Evolutionary conservation across 2,888 invertebrate species (phyloP).

Genomic region (Phortica magna): DNA sequence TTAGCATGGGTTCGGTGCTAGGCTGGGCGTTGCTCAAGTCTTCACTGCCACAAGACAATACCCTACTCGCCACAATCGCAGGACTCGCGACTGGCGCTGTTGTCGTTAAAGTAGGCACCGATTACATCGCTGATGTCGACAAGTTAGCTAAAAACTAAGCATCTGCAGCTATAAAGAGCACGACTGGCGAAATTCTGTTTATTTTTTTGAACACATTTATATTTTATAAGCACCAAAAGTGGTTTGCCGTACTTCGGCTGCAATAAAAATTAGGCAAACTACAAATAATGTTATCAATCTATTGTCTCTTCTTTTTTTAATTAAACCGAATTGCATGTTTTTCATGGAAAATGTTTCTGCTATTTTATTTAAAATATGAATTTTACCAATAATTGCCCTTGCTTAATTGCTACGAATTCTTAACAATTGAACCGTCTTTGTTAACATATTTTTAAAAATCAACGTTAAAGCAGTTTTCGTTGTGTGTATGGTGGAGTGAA

Average conservation of each 20-base stretch:
- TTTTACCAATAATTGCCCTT: slow-evolving; percentile 69
- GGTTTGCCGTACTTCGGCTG: neutral
- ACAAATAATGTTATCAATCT: no score
- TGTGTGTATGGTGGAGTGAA: neutral
- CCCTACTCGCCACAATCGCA: slow-evolving; percentile 68
- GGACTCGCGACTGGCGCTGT: slow-evolving; percentile 75
- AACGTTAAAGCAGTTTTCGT: neutral
- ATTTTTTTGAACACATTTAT: no score
- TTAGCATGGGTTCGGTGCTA: slow-evolving; percentile 93
- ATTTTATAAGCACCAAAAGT: slow-evolving; percentile 3
- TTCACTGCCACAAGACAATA: slow-evolving; percentile 79
- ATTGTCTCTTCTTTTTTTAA: no score
- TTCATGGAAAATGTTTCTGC: slow-evolving; percentile 34
- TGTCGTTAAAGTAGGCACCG: slow-evolving; percentile 74
- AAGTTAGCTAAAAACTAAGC: slow-evolving; percentile 62
- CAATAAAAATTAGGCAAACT: neutral
- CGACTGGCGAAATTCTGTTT: no score
- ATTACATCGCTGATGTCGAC: slow-evolving; percentile 76
- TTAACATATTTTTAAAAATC: slow-evolving; percentile 25
- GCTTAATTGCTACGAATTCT: slow-evolving; percentile 68
- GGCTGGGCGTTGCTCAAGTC: slow-evolving; percentile 92
- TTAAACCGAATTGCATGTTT: slow-evolving; percentile 11
- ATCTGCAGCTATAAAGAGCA: neutral
- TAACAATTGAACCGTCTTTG: slow-evolving; percentile 70
- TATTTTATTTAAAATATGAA: slow-evolving; percentile 64